Evolutionary conservation across 2,113 vertebrate species (phyloP).

Genomic region (Galbula dea): DNA sequence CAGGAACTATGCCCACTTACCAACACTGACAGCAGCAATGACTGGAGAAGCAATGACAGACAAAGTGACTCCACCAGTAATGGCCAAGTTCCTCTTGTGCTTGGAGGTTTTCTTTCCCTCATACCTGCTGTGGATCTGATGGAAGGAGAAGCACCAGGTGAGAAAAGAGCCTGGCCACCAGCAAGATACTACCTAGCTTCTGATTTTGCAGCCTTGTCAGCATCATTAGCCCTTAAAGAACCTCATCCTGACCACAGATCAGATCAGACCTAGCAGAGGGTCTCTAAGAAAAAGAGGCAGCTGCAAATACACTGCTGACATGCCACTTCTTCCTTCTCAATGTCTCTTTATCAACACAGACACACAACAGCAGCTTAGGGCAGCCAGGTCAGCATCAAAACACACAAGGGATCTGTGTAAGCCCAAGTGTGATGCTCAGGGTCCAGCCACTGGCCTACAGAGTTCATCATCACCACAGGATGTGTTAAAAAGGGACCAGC

Average conservation of each 20-base stretch:
- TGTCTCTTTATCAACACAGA: neutral
- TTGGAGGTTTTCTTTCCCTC: conserved; percentile 93
- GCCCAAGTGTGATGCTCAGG: neutral
- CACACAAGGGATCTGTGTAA: neutral
- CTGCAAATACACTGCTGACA: neutral
- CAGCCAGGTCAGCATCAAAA: neutral
- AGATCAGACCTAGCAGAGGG: neutral
- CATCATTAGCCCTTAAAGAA: neutral
- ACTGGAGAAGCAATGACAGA: conserved; percentile 95
- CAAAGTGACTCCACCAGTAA: conserved; percentile 94
- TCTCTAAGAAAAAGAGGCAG: neutral
- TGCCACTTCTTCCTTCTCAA: neutral
- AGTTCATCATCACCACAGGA: neutral
- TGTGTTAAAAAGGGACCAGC: neutral
- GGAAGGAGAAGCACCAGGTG: conserved; percentile 24
- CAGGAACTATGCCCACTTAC: conserved; percentile 68
- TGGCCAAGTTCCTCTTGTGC: conserved; percentile 94
- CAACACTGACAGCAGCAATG: conserved; percentile 96
- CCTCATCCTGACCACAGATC: neutral
- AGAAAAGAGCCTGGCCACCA: neutral
- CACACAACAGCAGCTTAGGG: neutral
- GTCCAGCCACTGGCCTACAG: neutral
- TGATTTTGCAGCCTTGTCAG: neutral
- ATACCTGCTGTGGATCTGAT: conserved; percentile 94
- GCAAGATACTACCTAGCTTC: neutral